These are phyloP conservation scores for Masticophis lateralis DNA, from an alignment of 2,797 vertebrate genomes.

Conservation along the genomic window DNA sequence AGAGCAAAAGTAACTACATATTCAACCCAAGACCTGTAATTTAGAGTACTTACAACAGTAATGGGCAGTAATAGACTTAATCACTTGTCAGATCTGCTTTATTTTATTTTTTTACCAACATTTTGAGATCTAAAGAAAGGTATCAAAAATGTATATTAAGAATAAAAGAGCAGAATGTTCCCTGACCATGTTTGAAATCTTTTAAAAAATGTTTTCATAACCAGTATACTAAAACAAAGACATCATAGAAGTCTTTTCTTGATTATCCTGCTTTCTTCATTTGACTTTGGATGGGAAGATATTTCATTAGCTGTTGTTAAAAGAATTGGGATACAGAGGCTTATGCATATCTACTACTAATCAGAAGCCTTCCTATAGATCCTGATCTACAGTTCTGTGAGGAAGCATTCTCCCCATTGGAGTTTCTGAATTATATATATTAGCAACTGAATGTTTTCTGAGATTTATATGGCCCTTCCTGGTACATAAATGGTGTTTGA, in stretches of 20 bases:
- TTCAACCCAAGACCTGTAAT: background rate
- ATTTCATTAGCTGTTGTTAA: background rate
- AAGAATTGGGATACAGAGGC: background rate
- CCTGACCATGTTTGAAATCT: background rate
- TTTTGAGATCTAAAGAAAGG: background rate
- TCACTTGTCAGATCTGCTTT: background rate
- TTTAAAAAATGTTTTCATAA: background rate
- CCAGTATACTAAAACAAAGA: background rate
- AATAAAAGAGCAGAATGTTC: background rate
- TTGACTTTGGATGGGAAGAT: background rate
- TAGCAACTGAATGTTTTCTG: background rate
- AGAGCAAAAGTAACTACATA: background rate
- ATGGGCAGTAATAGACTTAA: background rate
- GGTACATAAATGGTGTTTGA: background rate
- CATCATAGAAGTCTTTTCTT: background rate
- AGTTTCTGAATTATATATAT: background rate
- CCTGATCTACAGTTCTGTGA: background rate
- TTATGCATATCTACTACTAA: background rate
- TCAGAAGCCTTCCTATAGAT: background rate
- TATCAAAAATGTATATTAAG: background rate
- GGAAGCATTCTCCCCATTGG: background rate
- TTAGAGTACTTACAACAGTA: background rate
- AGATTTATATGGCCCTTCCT: background rate
- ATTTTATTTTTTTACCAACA: background rate
- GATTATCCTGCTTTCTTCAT: background rate